These are phyloP conservation scores for Sceloporus undulatus DNA, from an alignment of 2,113 vertebrate species.

Conservation along the genomic window DNA sequence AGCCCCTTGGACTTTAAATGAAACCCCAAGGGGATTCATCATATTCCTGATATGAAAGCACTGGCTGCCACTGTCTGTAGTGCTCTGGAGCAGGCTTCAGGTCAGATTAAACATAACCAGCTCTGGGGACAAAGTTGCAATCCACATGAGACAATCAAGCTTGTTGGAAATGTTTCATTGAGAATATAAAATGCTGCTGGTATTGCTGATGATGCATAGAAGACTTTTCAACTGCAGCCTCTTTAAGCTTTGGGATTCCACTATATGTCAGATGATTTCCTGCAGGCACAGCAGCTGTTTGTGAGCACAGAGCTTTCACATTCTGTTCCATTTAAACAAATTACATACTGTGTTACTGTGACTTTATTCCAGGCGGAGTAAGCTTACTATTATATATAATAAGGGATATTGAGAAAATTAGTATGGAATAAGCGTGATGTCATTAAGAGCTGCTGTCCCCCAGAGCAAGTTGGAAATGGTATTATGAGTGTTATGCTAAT, in stretches of 20 bases:
- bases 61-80: too few relatives aligned
- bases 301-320: neutral
- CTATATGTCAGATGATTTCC: conserved; percentile 46
- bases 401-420: conserved; percentile 27
- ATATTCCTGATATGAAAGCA: neutral
- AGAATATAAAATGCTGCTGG: conserved; percentile 9
- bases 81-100: neutral
- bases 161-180: neutral
- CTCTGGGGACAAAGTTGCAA: neutral
- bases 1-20: too few relatives aligned
- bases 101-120: neutral
- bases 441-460: neutral
- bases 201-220: conserved; percentile 16
- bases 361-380: conserved; percentile 19
- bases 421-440: neutral
- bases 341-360: conserved; percentile 9
- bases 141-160: neutral
- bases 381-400: conserved; percentile 37
- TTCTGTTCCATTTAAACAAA: conserved; percentile 53
- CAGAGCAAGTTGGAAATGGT: neutral
- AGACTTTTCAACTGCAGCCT: conserved; percentile 44
- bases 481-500: conserved; percentile 27
- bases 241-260: conserved; percentile 57
- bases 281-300: conserved; percentile 20
- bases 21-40: too few relatives aligned